phyloP scores from a whole-genome alignment of 2,888 invertebrate genomes.

The Volucella zonaria region DNA sequence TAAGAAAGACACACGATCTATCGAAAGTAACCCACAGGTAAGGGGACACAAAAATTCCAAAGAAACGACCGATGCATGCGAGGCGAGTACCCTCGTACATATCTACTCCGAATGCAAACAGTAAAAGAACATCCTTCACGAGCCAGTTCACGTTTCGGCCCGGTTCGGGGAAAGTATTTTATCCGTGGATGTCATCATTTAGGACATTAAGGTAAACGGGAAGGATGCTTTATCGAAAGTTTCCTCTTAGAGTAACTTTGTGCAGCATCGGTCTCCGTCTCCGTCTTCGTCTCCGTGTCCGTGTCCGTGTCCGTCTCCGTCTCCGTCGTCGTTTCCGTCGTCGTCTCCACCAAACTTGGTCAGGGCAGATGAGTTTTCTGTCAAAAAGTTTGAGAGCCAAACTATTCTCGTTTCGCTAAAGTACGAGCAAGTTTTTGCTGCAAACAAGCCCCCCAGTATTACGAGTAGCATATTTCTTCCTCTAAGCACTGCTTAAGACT shows the following conservation, averaged over 20 bases:
- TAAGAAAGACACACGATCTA: slow-evolving; percentile 65
- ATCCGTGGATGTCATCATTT: slow-evolving; percentile 65
- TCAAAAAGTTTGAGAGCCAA: slow-evolving; percentile 59
- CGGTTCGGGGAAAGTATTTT: slow-evolving; percentile 47
- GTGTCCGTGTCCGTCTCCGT: not conserved
- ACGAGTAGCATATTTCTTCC: slow-evolving; percentile 7
- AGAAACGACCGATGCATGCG: slow-evolving; percentile 28
- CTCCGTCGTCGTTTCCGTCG: too few relatives aligned
- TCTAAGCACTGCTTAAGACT: slow-evolving; percentile 53
- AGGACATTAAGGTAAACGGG: slow-evolving; percentile 64
- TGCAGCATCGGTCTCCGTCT: slow-evolving; percentile 1
- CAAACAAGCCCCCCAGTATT: not conserved
- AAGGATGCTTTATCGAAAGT: slow-evolving; percentile 60
- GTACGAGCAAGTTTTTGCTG: not conserved
- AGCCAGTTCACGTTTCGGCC: slow-evolving; percentile 18
- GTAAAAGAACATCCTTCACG: slow-evolving; percentile 17
- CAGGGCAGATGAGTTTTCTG: slow-evolving; percentile 50
- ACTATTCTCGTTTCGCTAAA: slow-evolving; percentile 56
- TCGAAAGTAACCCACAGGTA: slow-evolving; percentile 53
- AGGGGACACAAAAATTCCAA: slow-evolving; percentile 17
- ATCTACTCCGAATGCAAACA: not conserved
- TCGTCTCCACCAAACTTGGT: too few relatives aligned
- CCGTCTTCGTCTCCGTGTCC: too few relatives aligned
- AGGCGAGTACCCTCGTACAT: not conserved
- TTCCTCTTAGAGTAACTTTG: slow-evolving; percentile 42